Evolutionary conservation across 30 jellyfish, hydroid and myxozoan species (phyloP), one percentile per base, ranked within the genome.

Genomic region (Catostylus mosaicus): DNA sequence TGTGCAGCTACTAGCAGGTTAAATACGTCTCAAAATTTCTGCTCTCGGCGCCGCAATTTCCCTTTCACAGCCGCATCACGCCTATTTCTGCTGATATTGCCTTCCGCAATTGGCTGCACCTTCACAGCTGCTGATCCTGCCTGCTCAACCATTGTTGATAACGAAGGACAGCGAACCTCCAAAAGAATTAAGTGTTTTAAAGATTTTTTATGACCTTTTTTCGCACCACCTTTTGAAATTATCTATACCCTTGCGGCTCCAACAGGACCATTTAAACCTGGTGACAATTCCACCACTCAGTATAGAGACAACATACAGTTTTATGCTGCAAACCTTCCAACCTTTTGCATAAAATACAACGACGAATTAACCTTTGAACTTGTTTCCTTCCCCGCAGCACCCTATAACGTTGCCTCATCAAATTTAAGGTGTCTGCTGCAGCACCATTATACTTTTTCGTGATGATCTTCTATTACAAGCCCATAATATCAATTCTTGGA

Each of bases 201-300:
- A 16, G 89, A 63, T 35, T 81, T 31, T 19, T 32, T 77, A 26
- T 54, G 43, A 19, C 31, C 30, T 43, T 63, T 61, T 47, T 77
- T 77, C 54, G 11, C 54, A 33, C 70, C 89, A 35, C 48, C 48
- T 14, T 29, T 37, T 48, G 87, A 75, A 30, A 40, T 40, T 18
- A 77, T 81, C 64, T 77, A 45, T 26, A 77, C 80, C 70, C 35
- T 77, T 38, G 89, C 89, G 34, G 82, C 51, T 57, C 89, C 19
- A 36, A 77, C 62, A n/a, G 63, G 11, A 19, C 89, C 89, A 43
- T 77, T 81, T 22, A 29, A 30, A n/a, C 89, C 89, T 77, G 12
- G 27, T 5, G 35, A 24, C 62, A 77, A 43, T 45, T 77, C 89
- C 63, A 33, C 80, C 20, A 77, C 89, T 40, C 35, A 54, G 80